Evolutionary conservation across 2,113 vertebrate species (phyloP).

Genomic region (Ictidomys tridecemlineatus): DNA sequence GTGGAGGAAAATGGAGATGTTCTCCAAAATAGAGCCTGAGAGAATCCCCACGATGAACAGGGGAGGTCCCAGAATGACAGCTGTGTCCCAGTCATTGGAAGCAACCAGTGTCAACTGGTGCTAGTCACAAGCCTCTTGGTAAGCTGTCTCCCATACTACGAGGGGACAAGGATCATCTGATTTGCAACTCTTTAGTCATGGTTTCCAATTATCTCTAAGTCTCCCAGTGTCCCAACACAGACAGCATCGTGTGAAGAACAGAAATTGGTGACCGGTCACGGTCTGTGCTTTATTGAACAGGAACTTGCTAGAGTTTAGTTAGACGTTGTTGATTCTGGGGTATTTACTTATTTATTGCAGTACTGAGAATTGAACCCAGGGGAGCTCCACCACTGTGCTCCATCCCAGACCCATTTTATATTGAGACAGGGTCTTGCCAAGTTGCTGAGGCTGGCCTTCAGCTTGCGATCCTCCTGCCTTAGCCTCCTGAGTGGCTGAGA

Average conservation of each 20-base stretch:
- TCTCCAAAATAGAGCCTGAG: background rate
- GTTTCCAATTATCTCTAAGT: background rate
- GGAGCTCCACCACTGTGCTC: no score
- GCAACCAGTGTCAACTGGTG: background rate
- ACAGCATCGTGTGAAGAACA: background rate
- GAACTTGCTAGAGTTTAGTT: background rate
- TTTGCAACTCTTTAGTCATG: slow-evolving; percentile 15
- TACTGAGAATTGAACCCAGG: no score
- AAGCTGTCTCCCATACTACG: background rate
- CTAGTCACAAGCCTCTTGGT: background rate
- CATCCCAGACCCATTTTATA: no score
- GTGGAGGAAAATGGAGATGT: background rate
- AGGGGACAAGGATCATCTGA: background rate
- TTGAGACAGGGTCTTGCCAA: no score
- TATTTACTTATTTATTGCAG: no score
- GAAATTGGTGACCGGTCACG: background rate
- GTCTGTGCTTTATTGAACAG: background rate
- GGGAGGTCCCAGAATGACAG: background rate
- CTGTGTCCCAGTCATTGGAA: background rate
- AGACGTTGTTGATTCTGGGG: background rate
- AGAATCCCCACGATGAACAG: background rate
- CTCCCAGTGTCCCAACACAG: background rate
- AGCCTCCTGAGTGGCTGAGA: no score
- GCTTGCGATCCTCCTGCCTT: no score
- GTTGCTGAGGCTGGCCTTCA: no score